Conservation (phyloP, 2,113 vertebrate genomes). For the Nerophis lumbriciformis region DNA sequence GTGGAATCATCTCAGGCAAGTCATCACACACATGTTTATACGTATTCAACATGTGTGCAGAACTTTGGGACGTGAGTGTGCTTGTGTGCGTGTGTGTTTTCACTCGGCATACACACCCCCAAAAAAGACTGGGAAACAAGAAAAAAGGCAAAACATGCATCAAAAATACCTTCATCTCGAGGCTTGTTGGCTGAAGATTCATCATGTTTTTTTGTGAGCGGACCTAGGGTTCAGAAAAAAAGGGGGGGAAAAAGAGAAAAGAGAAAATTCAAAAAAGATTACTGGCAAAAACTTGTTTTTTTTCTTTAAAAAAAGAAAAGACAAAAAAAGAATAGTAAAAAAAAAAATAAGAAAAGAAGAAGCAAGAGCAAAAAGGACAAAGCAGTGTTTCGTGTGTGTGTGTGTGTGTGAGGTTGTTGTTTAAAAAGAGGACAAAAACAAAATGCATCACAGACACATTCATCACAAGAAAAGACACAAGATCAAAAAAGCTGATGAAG, state of each 20-base stretch:
- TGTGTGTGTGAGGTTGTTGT: slow-evolving; percentile 15
- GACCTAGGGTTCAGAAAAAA: slow-evolving; percentile 96
- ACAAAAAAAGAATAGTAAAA: slow-evolving; percentile 70
- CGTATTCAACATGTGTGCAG: not conserved
- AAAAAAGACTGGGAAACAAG: slow-evolving; percentile 76
- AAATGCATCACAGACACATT: slow-evolving; percentile 76
- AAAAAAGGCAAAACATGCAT: slow-evolving; percentile 84
- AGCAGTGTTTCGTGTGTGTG: slow-evolving; percentile 50
- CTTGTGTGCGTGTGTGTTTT: slow-evolving; percentile 25
- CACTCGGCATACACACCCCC: slow-evolving; percentile 44
- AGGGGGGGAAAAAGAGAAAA: slow-evolving; percentile 80
- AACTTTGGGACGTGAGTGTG: slow-evolving; percentile 9
- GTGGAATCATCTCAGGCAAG: slow-evolving; percentile 11
- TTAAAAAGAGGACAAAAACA: slow-evolving; percentile 75
- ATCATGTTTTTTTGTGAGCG: slow-evolving; percentile 93
- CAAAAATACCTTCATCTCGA: slow-evolving; percentile 83
- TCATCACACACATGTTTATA: slow-evolving; percentile 32
- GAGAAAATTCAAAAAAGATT: slow-evolving; percentile 86
- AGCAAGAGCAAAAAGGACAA: slow-evolving; percentile 79
- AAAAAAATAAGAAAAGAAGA: slow-evolving; percentile 68
- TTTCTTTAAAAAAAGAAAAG: slow-evolving; percentile 56
- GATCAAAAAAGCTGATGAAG: slow-evolving; percentile 62
- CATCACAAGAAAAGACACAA: slow-evolving; percentile 78
- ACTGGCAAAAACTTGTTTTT: slow-evolving; percentile 75
- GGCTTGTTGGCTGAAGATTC: slow-evolving; percentile 82